Base-by-base conservation (phyloP, 2,797 vertebrate genomes). In the Chelmon rostratus region DNA sequence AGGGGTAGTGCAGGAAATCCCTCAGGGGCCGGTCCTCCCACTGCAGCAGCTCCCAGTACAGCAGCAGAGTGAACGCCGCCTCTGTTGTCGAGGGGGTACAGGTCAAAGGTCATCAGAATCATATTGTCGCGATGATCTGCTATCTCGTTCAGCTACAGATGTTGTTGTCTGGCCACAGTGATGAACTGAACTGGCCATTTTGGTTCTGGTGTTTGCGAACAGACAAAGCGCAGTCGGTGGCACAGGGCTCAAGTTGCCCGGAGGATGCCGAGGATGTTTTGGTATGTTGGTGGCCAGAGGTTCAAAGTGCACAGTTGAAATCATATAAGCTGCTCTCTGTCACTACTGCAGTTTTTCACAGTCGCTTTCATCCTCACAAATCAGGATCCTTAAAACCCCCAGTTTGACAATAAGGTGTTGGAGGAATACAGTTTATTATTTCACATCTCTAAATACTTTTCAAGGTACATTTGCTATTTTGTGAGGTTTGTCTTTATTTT, bases 41-140 rank as follows among this genome's bases (percentile, higher is more conserved):
- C 85, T 98, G 97, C 54, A 99, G 96, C 90, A 99, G 95, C 95
- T 99, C 98, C 95, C 98, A 99, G 93, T 99, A 99, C 86, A 99
- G 93, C 90, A 99, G 96, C 88, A 99, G 92, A 37, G 98, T 99
- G 92, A 99, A 99, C 0, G 98, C 98, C 25, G 98, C 98, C 95
- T 99, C 98, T 99, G 96, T 86, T 53, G 62, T 35, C 0, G 13
- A 40, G 8, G 4, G 33, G 16, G 10, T 1, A 66, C 8, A 74
- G 76, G 78, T 84, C 64, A 87, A 44, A 89, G 58, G 74, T 89
- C 76, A 69, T 6, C 59, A 65, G 8, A 31, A 15, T 18, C 28
- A 68, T 6, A 31, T 28, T 40, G n/a, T 33, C 3, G 0, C 21
- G 35, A 75, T 78, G 19, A 59, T 35, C 15, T 73, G 16, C 35